phyloP scores from a whole-genome alignment of 1,140 invertebrate species.

The Brachionus koreanus region DNA sequence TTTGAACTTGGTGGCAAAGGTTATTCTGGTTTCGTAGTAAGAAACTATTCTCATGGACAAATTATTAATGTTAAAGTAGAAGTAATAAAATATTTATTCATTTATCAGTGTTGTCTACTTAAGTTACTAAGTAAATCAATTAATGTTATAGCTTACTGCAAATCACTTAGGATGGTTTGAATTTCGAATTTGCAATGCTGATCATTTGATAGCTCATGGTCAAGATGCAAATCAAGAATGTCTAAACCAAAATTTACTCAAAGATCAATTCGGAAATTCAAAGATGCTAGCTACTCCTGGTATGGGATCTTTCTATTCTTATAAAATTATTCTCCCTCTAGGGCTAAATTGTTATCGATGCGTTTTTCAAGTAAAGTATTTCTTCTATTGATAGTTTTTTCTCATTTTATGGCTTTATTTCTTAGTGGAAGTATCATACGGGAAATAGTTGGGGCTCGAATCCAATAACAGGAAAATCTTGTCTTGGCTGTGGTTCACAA shows the following conservation, averaged over 20 bases:
- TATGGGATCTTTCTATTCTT: neutral
- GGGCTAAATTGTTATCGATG: conserved; percentile 52
- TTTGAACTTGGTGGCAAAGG: conserved; percentile 33
- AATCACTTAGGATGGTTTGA: conserved; percentile 51
- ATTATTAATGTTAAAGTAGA: conserved; percentile 11
- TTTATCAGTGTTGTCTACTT: neutral
- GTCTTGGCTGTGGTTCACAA: conserved; percentile 46
- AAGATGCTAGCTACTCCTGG: neutral
- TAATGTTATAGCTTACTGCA: conserved; percentile 62
- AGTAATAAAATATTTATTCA: neutral
- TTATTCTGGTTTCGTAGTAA: neutral
- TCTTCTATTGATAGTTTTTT: neutral
- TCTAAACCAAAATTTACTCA: conserved; percentile 14
- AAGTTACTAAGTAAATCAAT: neutral
- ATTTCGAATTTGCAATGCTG: conserved; percentile 48
- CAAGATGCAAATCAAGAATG: conserved; percentile 26
- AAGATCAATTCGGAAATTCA: conserved; percentile 12
- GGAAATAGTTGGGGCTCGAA: conserved; percentile 46
- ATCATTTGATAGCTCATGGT: neutral
- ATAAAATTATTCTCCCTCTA: conserved; percentile 47
- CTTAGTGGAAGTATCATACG: conserved; percentile 44
- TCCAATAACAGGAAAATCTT: conserved; percentile 26
- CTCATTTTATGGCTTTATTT: neutral
- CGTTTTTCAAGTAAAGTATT: conserved; percentile 49
- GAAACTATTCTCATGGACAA: neutral